Evolutionary conservation across 2,113 vertebrate species (phyloP), one percentile per base, ranked within the genome.

Genomic region (Malurus elegans): DNA sequence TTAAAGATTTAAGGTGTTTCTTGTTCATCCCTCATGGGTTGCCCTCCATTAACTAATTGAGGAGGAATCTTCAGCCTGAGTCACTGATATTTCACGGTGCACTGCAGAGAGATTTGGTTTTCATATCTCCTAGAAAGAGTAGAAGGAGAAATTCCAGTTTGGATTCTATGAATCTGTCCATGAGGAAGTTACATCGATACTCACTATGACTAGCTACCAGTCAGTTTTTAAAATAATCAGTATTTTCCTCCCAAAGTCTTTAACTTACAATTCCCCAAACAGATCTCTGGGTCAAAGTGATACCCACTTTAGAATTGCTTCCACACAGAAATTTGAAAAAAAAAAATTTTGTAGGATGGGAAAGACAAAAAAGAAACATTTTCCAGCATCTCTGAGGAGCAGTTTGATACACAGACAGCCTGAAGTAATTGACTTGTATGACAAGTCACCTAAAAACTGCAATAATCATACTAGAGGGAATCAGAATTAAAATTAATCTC

Each of bases 361-460:
- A 97, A 96, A 94, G 85, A 25, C 56, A 75, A 96, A 93, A 96
- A 95, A 96, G 61, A 94, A 94, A 92, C 74, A 40, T 88, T 12
- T 92, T 73, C 64, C 64, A 78, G 45, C 74, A 73, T 95, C 64
- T 56, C 90, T 61, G 79, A 93, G 60, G 76, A 89, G 87, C 44
- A 31, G 8, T 88, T 96, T 90, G 79, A 51, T 85, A 15, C n/a
- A n/a, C 3, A 50, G 54, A 34, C 24, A 85, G 24, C 8, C 36
- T 51, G 50, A 75, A 69, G 24, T 69, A 88, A 86, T 64, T 76
- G 54, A 50, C 58, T 84, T 83, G 26, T 70, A 24, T 54, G 26
- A 53, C 8, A 61, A 69, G 29, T 34, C 90, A 69, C 47, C 32
- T 75, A 80, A 84, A 92, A 72, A 21, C 44, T 65, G 28, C 18